Conservation (phyloP, 1,140 invertebrate genomes). For the Octopus sinensis region DNA sequence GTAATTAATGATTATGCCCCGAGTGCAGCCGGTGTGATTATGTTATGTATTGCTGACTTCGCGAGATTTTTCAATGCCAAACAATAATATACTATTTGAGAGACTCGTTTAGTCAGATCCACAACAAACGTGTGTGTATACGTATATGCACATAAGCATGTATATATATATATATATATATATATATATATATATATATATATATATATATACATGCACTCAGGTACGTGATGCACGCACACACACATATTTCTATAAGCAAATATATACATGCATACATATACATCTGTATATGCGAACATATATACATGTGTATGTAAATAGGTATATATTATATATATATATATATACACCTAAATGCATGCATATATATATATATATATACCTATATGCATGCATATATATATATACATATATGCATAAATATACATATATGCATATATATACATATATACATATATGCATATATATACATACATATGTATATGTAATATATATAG, state of each 20-base stretch:
- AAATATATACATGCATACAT: not conserved
- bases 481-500: no score
- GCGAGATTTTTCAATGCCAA: no score
- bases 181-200: slow-evolving; percentile 5
- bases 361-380: not conserved
- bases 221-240: not conserved
- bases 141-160: not conserved
- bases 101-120: no score
- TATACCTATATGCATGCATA: not conserved
- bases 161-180: slow-evolving; percentile 2
- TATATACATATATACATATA: not conserved
- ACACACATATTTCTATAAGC: not conserved
- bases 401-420: not conserved
- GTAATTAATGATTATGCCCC: no score
- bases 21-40: no score
- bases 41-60: no score
- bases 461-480: not conserved
- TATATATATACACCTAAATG: not conserved
- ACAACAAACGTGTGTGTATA: not conserved
- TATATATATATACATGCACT: not conserved
- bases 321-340: not conserved
- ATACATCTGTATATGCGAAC: not conserved
- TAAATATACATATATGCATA: not conserved
- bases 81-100: no score
- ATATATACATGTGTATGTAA: not conserved